Evolutionary conservation across 1,140 invertebrate genomes (phyloP).

Genomic region (Drosophila ambigua): DNA sequence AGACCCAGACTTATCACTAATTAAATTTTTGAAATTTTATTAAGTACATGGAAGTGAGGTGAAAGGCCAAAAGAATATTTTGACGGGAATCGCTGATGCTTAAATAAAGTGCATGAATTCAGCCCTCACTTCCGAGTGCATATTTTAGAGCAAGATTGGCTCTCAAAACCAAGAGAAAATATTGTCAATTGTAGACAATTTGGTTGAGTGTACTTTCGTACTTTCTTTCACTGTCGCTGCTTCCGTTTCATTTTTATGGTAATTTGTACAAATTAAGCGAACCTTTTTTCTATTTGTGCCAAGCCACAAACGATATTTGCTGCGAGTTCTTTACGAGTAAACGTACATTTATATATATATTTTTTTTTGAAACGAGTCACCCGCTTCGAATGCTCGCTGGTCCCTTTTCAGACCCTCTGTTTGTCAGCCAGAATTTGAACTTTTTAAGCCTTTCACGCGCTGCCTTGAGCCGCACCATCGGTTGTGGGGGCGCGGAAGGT

Average conservation of each 20-base stretch:
- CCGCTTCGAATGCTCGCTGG: constrained; percentile 11
- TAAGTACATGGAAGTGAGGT: no score
- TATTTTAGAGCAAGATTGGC: no score
- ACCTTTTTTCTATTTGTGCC: constrained; percentile 79
- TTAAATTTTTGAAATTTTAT: no score
- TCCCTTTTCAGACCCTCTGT: constrained; percentile 44
- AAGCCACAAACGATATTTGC: constrained; percentile 80
- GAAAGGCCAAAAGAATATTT: no score
- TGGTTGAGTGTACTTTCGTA: constrained; percentile 1
- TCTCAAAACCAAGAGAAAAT: no score
- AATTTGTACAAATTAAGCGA: constrained; percentile 82
- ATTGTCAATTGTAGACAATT: background rate
- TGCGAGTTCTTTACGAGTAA: constrained; percentile 47
- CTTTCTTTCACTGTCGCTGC: constrained; percentile 52
- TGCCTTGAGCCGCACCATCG: constrained; percentile 65
- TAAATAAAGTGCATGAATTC: no score
- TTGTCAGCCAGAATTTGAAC: constrained; percentile 82
- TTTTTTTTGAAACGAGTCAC: constrained; percentile 52
- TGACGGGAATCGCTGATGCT: no score
- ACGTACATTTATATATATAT: constrained; percentile 15
- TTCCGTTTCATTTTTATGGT: constrained; percentile 79
- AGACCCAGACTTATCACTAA: no score
- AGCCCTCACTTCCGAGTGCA: no score
- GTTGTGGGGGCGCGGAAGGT: constrained; percentile 7
- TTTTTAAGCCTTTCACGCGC: constrained; percentile 81